These are phyloP conservation scores for Nudaria mundana DNA, from an alignment of 2,888 invertebrate genomes.

Conservation along the genomic window DNA sequence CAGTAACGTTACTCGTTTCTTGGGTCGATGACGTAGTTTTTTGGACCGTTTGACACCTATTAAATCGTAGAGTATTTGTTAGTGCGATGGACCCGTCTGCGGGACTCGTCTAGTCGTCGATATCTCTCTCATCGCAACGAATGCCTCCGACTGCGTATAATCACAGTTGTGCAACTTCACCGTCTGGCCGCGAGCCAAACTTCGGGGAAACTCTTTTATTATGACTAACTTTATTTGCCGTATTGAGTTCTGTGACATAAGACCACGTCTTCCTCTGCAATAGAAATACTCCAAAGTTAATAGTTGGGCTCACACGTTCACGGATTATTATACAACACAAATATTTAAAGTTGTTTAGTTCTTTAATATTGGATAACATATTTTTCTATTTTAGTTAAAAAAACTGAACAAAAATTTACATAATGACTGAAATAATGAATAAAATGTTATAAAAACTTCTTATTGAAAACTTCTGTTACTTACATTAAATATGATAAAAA, in stretches of 20 bases:
- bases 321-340: not conserved
- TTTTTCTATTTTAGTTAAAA: not conserved
- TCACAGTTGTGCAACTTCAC: constrained; percentile 5
- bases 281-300: no score
- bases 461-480: no score
- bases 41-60: no score
- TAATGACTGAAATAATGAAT: not conserved
- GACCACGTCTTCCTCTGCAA: no score
- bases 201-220: not conserved
- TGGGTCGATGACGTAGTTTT: no score
- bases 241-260: not conserved
- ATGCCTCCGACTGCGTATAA: constrained; percentile 9
- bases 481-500: no score
- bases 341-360: not conserved
- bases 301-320: no score
- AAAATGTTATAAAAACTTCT: no score
- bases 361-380: not conserved
- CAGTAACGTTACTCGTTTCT: no score
- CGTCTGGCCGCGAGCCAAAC: constrained; percentile 6
- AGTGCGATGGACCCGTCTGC: no score
- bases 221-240: not conserved
- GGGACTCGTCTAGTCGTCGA: no score
- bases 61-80: no score
- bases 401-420: not conserved
- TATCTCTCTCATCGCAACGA: constrained; percentile 4